Evolutionary conservation across 2,113 vertebrate species (phyloP).

Genomic region (Catharus fuscescens): DNA sequence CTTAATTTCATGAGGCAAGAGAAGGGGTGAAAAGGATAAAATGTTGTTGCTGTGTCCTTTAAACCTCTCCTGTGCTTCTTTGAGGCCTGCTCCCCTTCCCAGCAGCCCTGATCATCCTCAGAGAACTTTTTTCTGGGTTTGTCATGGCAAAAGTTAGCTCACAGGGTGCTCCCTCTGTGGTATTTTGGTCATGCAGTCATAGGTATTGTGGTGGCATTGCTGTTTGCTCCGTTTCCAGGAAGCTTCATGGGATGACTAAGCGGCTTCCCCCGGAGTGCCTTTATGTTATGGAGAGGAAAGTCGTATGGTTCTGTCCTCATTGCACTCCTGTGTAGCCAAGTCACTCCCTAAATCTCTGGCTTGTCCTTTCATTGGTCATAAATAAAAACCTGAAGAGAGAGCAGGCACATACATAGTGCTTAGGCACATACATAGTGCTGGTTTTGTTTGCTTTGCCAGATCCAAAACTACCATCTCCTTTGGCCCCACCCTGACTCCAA

Average conservation of each 20-base stretch:
- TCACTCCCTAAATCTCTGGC: not conserved
- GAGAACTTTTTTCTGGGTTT: not conserved
- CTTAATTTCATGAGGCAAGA: not conserved
- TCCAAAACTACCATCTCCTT: not conserved
- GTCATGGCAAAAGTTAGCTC: not conserved
- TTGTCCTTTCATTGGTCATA: not conserved
- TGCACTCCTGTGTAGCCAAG: not conserved
- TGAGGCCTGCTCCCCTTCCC: not conserved
- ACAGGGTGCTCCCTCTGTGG: not conserved
- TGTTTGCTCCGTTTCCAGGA: slow-evolving; percentile 6
- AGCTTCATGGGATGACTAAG: slow-evolving; percentile 14
- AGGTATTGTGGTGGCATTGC: not conserved
- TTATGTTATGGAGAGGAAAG: not conserved
- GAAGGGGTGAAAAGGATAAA: not conserved
- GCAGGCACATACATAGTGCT: not conserved
- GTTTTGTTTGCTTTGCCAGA: not conserved
- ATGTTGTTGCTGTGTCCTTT: not conserved
- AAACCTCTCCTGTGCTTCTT: not conserved
- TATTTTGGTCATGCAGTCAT: not conserved
- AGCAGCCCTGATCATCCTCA: not conserved
- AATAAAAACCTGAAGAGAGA: not conserved
- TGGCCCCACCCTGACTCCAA: not conserved
- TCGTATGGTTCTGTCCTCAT: not conserved
- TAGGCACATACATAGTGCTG: not conserved
- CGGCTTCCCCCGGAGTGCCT: not conserved